A percentile compares a stretch with the other conserved stretches of the same genome.
phyloP scores from a whole-genome alignment of 1,140 invertebrate genomes.

The Dreissena polymorpha region DNA sequence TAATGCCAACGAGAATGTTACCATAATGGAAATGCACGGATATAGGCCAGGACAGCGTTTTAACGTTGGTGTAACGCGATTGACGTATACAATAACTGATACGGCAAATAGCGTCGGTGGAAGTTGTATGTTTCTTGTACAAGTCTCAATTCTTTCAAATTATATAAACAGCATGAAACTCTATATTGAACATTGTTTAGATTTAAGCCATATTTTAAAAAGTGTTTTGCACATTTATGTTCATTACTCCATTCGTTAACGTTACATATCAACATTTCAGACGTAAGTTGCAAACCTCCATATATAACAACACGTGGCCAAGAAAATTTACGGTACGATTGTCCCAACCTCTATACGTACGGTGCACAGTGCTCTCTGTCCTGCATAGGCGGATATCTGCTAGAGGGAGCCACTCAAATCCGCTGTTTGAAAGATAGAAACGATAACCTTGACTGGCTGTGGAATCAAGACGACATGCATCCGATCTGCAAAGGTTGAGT shows the following conservation, averaged over 20 bases:
- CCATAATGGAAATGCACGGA: conserved; percentile 24
- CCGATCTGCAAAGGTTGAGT: conserved; percentile 31
- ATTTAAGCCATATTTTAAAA: too few relatives aligned
- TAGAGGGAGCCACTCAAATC: conserved; percentile 14
- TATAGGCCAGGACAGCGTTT: conserved; percentile 19
- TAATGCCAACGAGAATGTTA: conserved; percentile 13
- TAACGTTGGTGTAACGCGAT: background rate
- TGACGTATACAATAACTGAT: conserved; percentile 28
- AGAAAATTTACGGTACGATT: conserved; percentile 22
- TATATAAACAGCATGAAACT: background rate
- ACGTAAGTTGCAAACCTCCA: conserved; percentile 4
- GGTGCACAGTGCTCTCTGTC: conserved; percentile 20
- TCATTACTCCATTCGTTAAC: too few relatives aligned
- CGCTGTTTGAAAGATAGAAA: conserved; percentile 5
- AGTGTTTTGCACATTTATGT: too few relatives aligned
- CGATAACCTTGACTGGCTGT: conserved; percentile 15
- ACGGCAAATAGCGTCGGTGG: background rate
- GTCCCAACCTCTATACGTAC: conserved; percentile 7
- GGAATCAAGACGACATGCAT: conserved; percentile 1
- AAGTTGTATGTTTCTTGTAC: conserved; percentile 22
- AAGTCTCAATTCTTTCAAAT: conserved; percentile 12
- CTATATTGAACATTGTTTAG: background rate
- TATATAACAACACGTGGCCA: background rate
- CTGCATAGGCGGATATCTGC: conserved; percentile 32
- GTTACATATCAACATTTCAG: background rate